A percentile compares a stretch with the other conserved stretches of the same genome.
Evolutionary conservation across 1,140 invertebrate genomes (phyloP).

Genomic region (Vanessa tameamea): DNA sequence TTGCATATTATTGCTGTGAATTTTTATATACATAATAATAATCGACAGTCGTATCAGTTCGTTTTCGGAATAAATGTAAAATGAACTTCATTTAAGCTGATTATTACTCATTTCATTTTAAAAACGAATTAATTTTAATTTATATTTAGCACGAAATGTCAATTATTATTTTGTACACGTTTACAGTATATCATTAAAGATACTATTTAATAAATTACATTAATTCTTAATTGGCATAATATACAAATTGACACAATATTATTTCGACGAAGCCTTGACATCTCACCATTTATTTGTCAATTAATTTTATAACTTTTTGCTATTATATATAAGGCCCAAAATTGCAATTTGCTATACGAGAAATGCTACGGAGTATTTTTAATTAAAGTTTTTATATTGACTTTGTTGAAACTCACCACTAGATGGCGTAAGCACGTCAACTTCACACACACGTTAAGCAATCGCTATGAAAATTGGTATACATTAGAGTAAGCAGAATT

Average conservation of each 20-base stretch:
- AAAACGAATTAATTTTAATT: slow-evolving; percentile 1
- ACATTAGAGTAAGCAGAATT: too few relatives aligned
- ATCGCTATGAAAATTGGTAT: too few relatives aligned
- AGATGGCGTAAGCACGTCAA: too few relatives aligned
- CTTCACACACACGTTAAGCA: too few relatives aligned
- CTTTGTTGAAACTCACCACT: too few relatives aligned
- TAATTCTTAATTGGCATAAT: slow-evolving; percentile 25
- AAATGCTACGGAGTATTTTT: too few relatives aligned
- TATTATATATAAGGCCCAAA: too few relatives aligned
- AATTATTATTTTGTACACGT: slow-evolving; percentile 40
- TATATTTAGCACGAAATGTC: not conserved
- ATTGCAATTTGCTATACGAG: too few relatives aligned
- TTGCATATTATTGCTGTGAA: slow-evolving; percentile 73
- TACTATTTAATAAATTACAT: slow-evolving; percentile 47
- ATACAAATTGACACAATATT: slow-evolving; percentile 20
- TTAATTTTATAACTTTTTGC: too few relatives aligned
- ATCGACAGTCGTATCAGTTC: slow-evolving; percentile 39
- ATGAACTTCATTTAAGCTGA: not conserved
- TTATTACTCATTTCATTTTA: slow-evolving; percentile 4
- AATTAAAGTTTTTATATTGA: too few relatives aligned
- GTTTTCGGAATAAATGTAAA: slow-evolving; percentile 13
- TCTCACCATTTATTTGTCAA: not conserved
- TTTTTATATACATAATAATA: slow-evolving; percentile 52
- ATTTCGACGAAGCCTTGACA: not conserved
- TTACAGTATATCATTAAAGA: slow-evolving; percentile 45